Conservation (phyloP, 2,113 vertebrate species). For the Mobula birostris region DNA sequence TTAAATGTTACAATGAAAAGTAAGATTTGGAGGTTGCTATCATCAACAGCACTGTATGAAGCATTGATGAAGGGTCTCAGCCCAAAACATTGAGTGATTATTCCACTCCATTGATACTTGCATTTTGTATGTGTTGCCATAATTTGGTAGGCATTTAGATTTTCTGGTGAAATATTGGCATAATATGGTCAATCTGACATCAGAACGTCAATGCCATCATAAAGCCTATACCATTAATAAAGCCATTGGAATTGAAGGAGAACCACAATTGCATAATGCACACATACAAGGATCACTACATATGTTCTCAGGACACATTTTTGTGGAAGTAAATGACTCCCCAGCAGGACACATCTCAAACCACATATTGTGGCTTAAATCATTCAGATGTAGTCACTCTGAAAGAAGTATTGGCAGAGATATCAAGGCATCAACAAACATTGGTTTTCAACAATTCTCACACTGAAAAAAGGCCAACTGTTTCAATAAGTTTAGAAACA, state of each 20-base stretch:
- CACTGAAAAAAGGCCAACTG: neutral
- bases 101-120: too few relatives aligned
- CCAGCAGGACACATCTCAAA: neutral
- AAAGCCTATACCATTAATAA: neutral
- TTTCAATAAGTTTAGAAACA: too few relatives aligned
- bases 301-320: neutral
- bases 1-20: too few relatives aligned
- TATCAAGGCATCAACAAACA: constrained; percentile 13
- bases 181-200: neutral
- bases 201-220: neutral
- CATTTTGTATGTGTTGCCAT: too few relatives aligned
- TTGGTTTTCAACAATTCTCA: neutral
- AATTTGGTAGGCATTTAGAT: neutral
- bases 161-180: neutral
- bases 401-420: neutral
- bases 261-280: neutral
- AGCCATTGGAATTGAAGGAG: neutral
- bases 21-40: too few relatives aligned
- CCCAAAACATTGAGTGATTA: too few relatives aligned
- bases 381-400: neutral
- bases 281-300: neutral
- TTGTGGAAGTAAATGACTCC: neutral
- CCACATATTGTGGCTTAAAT: neutral
- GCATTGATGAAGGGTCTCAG: too few relatives aligned
- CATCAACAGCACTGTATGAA: too few relatives aligned